A percentile compares a stretch with the other conserved stretches of the same genome.
These are phyloP conservation scores for Aspiorhynchus laticeps DNA, from an alignment of 2,113 vertebrate genomes.

Conservation along the genomic window DNA sequence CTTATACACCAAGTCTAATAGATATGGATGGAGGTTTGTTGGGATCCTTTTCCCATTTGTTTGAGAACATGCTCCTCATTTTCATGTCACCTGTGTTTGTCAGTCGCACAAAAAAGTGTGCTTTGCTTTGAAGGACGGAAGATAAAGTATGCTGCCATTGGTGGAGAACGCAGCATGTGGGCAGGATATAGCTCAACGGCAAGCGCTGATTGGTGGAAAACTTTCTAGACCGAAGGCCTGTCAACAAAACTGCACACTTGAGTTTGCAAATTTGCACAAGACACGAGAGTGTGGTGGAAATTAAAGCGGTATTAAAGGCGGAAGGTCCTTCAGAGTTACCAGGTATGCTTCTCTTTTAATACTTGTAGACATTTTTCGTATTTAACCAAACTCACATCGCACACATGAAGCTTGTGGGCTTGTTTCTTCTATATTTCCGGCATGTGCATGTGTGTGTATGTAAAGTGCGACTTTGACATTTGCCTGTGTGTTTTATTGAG, in stretches of 20 bases:
- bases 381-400: background rate
- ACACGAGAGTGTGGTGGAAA: background rate
- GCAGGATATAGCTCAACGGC: slow-evolving; percentile 49
- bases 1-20: background rate
- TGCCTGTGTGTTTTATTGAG: background rate
- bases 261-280: background rate
- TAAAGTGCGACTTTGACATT: slow-evolving; percentile 2
- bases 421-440: slow-evolving; percentile 24
- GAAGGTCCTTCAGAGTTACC: background rate
- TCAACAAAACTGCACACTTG: background rate
- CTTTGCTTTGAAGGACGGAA: background rate
- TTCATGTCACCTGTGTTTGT: slow-evolving; percentile 67
- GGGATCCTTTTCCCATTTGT: background rate
- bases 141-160: slow-evolving; percentile 59
- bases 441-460: background rate
- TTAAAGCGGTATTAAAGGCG: background rate
- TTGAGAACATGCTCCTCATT: background rate
- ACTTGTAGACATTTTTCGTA: background rate
- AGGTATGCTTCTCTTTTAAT: slow-evolving; percentile 33
- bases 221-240: background rate
- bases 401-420: background rate
- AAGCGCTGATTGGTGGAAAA: slow-evolving; percentile 60
- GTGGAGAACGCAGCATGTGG: slow-evolving; percentile 27
- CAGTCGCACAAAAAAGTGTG: slow-evolving; percentile 58
- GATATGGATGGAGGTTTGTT: background rate